Conservation (phyloP, 2,888 invertebrate species). For the Periphyllus acericola region DNA sequence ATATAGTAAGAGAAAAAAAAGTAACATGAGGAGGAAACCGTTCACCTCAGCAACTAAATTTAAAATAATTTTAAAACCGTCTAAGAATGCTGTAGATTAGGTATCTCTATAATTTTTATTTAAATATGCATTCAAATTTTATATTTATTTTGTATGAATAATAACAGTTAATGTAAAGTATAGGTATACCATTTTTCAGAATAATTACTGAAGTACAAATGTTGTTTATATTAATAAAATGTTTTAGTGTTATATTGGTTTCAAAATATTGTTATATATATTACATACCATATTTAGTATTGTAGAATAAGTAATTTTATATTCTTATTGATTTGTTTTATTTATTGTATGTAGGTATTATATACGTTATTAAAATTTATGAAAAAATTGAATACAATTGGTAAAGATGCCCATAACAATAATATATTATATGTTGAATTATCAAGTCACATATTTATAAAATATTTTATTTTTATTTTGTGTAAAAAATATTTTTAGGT, state of each 20-base stretch:
- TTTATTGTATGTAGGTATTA: background rate
- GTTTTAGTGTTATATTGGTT: conserved; percentile 7
- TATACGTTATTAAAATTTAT: conserved; percentile 3
- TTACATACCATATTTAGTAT: conserved; percentile 8
- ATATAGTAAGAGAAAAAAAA: no score
- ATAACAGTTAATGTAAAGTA: background rate
- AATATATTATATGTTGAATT: background rate
- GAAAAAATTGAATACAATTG: background rate
- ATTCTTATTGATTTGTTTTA: conserved; percentile 5
- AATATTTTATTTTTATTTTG: conserved; percentile 19
- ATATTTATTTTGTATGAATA: background rate
- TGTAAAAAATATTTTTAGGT: background rate
- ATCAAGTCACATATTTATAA: background rate
- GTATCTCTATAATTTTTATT: background rate
- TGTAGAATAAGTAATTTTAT: conserved; percentile 26
- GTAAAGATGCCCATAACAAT: background rate
- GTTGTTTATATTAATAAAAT: conserved; percentile 17
- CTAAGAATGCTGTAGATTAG: no score
- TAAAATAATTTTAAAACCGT: background rate
- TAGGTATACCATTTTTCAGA: background rate
- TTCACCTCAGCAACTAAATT: no score
- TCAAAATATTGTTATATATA: conserved; percentile 24
- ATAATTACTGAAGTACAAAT: background rate
- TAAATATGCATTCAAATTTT: background rate
- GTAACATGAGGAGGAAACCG: no score